A percentile compares a stretch with the other conserved stretches of the same genome.
phyloP scores from a whole-genome alignment of 2,797 vertebrate species.

The Odontamblyopus lacepedii region DNA sequence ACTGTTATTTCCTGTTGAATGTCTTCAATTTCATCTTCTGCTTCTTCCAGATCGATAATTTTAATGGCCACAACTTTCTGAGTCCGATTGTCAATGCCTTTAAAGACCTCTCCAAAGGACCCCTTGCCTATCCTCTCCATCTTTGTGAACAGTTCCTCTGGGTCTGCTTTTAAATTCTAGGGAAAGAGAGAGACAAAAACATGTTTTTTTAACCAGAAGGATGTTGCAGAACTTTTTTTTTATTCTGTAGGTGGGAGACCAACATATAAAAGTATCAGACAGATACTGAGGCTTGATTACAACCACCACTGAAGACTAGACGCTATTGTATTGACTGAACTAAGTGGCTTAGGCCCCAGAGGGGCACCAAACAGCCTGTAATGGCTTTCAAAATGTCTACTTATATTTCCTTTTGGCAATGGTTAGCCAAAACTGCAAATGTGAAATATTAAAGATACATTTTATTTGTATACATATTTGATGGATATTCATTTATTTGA shows the following conservation, averaged over 20 bases:
- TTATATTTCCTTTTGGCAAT: conserved; percentile 38
- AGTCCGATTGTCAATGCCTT: conserved; percentile 97
- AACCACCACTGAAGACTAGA: conserved; percentile 47
- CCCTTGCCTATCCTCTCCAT: conserved; percentile 97
- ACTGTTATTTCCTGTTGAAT: conserved; percentile 99
- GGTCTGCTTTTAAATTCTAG: conserved; percentile 90
- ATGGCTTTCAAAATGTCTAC: conserved; percentile 40
- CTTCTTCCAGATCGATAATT: conserved; percentile 98
- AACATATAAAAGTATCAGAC: background rate
- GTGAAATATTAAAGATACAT: background rate
- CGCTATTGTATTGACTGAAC: conserved; percentile 57
- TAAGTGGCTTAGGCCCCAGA: conserved; percentile 58
- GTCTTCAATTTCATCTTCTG: conserved; percentile 98
- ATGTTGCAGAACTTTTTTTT: background rate
- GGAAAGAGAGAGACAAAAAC: conserved; percentile 16
- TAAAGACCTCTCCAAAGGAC: conserved; percentile 97
- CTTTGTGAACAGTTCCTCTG: conserved; percentile 95
- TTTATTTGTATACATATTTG: background rate
- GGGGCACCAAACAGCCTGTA: conserved; percentile 37
- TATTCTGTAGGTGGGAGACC: background rate
- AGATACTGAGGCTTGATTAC: conserved; percentile 24
- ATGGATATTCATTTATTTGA: conserved; percentile 22
- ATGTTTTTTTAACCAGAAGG: background rate
- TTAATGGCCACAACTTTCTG: conserved; percentile 98
- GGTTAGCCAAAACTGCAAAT: background rate